Percentiles rank a stretch among this genome's conserved stretches.
Evolutionary conservation across 2,888 invertebrate species (phyloP).

Genomic region (Sceliomorpha sp.): DNA sequence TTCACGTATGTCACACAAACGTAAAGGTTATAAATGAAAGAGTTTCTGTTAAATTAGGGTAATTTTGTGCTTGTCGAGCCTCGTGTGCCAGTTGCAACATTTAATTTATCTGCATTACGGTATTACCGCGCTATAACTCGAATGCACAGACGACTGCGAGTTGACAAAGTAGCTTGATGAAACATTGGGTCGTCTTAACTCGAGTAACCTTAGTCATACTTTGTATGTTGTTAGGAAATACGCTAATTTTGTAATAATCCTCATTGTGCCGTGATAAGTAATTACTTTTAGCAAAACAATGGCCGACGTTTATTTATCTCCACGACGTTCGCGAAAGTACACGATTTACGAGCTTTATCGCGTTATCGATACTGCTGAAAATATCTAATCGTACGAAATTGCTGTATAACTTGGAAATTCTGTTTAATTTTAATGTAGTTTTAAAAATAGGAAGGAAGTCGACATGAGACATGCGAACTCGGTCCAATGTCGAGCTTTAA

Average conservation of each 20-base stretch:
- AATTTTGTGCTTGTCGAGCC: slow-evolving; percentile 31
- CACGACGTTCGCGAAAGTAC: too few species aligned
- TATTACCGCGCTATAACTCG: slow-evolving; percentile 19
- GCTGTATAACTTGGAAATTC: too few species aligned
- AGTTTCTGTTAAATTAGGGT: slow-evolving; percentile 29
- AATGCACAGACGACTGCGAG: slow-evolving; percentile 13
- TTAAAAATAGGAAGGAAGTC: too few species aligned
- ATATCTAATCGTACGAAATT: too few species aligned
- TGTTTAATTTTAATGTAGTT: too few species aligned
- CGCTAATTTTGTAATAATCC: slow-evolving; percentile 23
- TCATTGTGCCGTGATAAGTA: too few species aligned
- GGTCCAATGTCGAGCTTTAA: too few species aligned
- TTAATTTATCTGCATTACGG: slow-evolving; percentile 32
- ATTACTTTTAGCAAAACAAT: too few species aligned
- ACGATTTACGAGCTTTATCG: too few species aligned
- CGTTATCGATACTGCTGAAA: too few species aligned
- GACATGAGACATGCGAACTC: too few species aligned
- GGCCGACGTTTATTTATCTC: too few species aligned
- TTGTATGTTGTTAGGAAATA: slow-evolving; percentile 17
- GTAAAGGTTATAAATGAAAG: slow-evolving; percentile 21
- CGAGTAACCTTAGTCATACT: slow-evolving; percentile 20
- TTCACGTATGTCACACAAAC: slow-evolving; percentile 5
- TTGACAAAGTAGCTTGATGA: slow-evolving; percentile 35
- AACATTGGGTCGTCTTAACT: slow-evolving; percentile 23
- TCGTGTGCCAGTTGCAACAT: slow-evolving; percentile 26